Percentiles rank a stretch among this genome's conserved stretches.
Evolutionary conservation across 1,140 invertebrate species (phyloP).

Genomic region (Eurosta solidaginis): DNA sequence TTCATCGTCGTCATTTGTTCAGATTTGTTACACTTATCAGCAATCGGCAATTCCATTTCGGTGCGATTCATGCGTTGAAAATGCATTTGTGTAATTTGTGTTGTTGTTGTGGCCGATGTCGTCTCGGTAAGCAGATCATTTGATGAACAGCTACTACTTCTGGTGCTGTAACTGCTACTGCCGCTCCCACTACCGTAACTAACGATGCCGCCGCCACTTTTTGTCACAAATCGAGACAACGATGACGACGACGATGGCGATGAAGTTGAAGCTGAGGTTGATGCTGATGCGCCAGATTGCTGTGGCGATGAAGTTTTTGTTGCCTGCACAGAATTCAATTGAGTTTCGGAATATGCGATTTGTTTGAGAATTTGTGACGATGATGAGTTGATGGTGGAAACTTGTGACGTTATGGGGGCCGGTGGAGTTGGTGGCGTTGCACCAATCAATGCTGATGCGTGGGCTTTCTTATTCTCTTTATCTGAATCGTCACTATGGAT

Average conservation of each 20-base stretch:
- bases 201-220: neutral
- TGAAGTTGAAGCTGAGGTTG: neutral
- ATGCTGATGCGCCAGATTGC: no score
- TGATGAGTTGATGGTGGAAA: neutral
- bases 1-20: neutral
- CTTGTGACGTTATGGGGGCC: neutral
- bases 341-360: constrained; percentile 3
- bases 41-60: constrained; percentile 50
- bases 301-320: neutral
- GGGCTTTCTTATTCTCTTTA: constrained; percentile 55
- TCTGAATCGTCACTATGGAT: constrained; percentile 49
- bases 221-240: constrained; percentile 34
- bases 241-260: constrained; percentile 19
- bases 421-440: neutral
- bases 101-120: constrained; percentile 49
- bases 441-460: neutral
- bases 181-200: constrained; percentile 16
- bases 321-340: neutral
- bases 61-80: constrained; percentile 30
- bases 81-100: constrained; percentile 39
- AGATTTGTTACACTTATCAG: constrained; percentile 37
- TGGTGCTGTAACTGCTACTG: constrained; percentile 40
- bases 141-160: constrained; percentile 47
- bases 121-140: constrained; percentile 41
- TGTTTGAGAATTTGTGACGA: neutral